Base-by-base conservation (phyloP, 2,888 invertebrate species). In the Lacanobia wlatinum region DNA sequence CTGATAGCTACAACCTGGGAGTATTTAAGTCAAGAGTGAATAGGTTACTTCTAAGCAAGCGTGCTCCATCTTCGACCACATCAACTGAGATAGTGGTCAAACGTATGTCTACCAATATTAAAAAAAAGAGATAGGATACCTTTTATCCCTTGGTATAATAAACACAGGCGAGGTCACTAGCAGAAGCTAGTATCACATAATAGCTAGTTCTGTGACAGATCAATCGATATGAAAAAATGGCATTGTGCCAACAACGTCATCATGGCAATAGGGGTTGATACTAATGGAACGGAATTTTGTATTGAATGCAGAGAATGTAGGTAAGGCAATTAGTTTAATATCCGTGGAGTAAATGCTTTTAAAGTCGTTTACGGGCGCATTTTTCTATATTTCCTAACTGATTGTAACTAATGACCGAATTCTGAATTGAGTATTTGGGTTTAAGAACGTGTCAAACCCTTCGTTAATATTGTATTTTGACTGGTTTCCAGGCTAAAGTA, bases 211-310 rank as follows among this genome's bases (percentile, higher is more conserved):
- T 16, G 56, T 82, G 50, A 65, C 70, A 67, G 40, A 14, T 40
- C 56, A 85, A 90, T 90, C 88, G 82, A 88, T 90, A 85, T 38
- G 38, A 69, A 79, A 69, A 65, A 65, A 23, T 90, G 89, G 88
- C 88, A 80, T 68, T 28, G 59, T 69, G 91, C 90, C 91, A 90
- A 66, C 78, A 80, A 85, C 87, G 86, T 85, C 85, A 85, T 61
- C 46, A 48, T 14, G 73, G 28, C 43, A 53, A 69, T 59, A 38
- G 28, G 59, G 12, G 50, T 40, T 68, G n/a, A 16, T 28, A 34
- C 43, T 43, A 61, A 71, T 66, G 53, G 46, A 9, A 23, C 23
- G 34, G 63, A 52, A 56, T 61, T 61, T 46, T 12, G 8, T 16
- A 38, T 53, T 6, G 6, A 73, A 83, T 68, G 65, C 55, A 48